Evolutionary conservation across 2,797 vertebrate species (phyloP).

Genomic region (Pipistrellus kuhlii): DNA sequence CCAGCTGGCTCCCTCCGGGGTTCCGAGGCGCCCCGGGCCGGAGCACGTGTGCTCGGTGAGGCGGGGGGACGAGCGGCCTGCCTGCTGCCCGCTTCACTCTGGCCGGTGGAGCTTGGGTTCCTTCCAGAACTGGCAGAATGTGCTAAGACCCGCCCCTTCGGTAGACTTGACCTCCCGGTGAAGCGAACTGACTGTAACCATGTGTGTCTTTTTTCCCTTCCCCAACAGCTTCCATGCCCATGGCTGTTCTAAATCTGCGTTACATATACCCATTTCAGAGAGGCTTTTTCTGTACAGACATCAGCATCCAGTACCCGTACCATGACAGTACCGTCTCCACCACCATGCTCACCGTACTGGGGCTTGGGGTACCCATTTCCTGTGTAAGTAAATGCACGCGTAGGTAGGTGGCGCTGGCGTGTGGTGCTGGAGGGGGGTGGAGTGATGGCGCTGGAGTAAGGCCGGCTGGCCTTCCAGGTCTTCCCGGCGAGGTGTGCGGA

Average conservation of each 20-base stretch:
- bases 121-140: background rate
- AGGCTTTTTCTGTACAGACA: conserved; percentile 99
- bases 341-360: conserved; percentile 95
- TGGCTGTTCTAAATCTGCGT: conserved; percentile 98
- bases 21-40: background rate
- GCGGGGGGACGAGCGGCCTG: background rate
- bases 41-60: too few species aligned
- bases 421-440: conserved; percentile 58
- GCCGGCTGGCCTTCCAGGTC: background rate
- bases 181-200: conserved; percentile 84
- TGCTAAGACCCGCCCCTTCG: conserved; percentile 70
- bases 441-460: conserved; percentile 54
- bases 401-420: conserved; percentile 83
- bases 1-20: background rate
- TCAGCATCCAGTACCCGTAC: conserved; percentile 98
- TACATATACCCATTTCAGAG: conserved; percentile 97
- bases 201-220: conserved; percentile 89
- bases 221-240: conserved; percentile 96
- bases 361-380: conserved; percentile 95
- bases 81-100: conserved; percentile 19
- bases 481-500: background rate
- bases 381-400: conserved; percentile 95
- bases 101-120: background rate
- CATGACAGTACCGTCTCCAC: conserved; percentile 95
- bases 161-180: conserved; percentile 76